Conservation (phyloP, 2,888 invertebrate genomes). For the Brachypalpus laphriformis region DNA sequence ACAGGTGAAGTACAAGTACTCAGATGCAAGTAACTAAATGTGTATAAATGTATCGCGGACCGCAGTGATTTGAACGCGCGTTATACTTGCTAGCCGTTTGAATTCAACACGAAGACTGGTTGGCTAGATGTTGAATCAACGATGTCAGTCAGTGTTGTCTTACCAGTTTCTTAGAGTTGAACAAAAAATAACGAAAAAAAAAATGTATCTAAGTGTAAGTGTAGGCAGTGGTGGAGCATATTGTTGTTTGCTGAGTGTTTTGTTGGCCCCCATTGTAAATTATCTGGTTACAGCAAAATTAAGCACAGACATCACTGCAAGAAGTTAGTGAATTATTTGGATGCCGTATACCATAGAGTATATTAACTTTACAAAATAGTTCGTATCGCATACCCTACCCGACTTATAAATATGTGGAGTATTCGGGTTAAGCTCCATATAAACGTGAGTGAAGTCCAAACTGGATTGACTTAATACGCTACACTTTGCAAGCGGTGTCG, state of each 20-base stretch:
- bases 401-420: no score
- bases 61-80: slow-evolving; percentile 30
- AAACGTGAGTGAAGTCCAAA: no score
- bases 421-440: no score
- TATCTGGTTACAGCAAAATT: not conserved
- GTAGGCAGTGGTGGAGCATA: slow-evolving; percentile 10
- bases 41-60: slow-evolving; percentile 26
- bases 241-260: not conserved
- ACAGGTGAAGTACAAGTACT: slow-evolving; percentile 52
- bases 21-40: slow-evolving; percentile 31
- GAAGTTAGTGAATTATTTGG: no score
- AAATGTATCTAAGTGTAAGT: slow-evolving; percentile 1
- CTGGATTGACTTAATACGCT: no score
- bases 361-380: no score
- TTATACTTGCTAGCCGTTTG: slow-evolving; percentile 58
- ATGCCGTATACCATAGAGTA: no score
- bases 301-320: no score
- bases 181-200: slow-evolving; percentile 6
- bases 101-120: slow-evolving; percentile 67
- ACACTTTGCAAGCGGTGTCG: no score
- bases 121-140: slow-evolving; percentile 41
- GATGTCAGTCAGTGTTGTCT: slow-evolving; percentile 57
- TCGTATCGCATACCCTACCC: no score
- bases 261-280: not conserved
- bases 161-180: slow-evolving; percentile 66